Conservation (phyloP, 2,797 vertebrate genomes). For the Lagorchestes hirsutus region DNA sequence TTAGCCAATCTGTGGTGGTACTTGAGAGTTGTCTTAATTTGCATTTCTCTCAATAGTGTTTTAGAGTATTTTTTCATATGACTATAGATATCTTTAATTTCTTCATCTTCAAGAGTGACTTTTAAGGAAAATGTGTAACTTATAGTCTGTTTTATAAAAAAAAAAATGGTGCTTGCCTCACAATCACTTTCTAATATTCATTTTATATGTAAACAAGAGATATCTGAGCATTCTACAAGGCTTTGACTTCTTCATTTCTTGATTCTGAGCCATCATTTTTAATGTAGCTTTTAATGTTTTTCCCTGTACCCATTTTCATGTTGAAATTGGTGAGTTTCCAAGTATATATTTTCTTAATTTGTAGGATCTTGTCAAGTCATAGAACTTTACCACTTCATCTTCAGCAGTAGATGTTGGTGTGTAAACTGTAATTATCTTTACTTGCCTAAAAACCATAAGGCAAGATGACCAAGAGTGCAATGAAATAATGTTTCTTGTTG, state of each 20-base stretch:
- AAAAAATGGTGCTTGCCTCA: not conserved
- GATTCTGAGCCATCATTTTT: not conserved
- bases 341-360: not conserved
- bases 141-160: not conserved
- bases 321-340: not conserved
- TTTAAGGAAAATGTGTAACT: not conserved
- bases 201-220: not conserved
- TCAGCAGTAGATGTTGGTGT: not conserved
- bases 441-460: no score
- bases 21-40: no score
- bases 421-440: not conserved
- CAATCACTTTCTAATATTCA: not conserved
- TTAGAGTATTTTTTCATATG: no score
- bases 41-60: no score
- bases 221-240: not conserved
- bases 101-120: not conserved
- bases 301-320: no score
- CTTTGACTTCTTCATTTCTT: no score
- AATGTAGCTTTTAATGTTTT: not conserved
- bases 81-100: no score
- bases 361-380: no score
- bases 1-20: no score
- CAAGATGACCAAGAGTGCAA: no score
- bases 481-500: no score
- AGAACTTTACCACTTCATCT: not conserved